phyloP scores from a whole-genome alignment of 2,888 invertebrate species.

The Elegia similella region DNA sequence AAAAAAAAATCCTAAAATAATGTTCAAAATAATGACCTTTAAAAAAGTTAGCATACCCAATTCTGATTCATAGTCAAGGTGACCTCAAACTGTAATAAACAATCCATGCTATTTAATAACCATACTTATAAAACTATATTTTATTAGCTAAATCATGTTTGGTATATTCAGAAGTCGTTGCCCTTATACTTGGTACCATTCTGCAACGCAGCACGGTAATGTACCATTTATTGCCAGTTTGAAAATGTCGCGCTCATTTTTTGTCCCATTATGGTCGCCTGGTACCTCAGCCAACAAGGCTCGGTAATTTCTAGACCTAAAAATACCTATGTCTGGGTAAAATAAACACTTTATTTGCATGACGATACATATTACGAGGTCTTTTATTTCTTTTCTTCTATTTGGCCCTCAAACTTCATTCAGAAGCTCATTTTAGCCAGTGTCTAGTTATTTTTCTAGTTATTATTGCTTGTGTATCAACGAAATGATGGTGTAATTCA shows the following conservation, averaged over 20 bases:
- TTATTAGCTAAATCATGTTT: not conserved
- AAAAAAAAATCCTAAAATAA: too few species aligned
- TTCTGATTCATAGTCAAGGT: too few species aligned
- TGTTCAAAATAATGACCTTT: too few species aligned
- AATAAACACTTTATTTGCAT: not conserved
- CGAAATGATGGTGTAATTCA: too few species aligned
- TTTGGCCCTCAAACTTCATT: too few species aligned
- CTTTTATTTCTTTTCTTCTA: too few species aligned
- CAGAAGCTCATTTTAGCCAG: too few species aligned
- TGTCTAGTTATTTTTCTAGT: too few species aligned
- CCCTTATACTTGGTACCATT: conserved; percentile 6
- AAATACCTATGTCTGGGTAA: not conserved
- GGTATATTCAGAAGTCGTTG: conserved; percentile 6
- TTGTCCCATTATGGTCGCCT: conserved; percentile 14
- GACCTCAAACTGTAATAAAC: not conserved
- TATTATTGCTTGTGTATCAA: too few species aligned
- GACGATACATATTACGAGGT: not conserved
- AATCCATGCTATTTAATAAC: not conserved
- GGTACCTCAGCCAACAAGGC: not conserved
- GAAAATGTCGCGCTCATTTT: conserved; percentile 14
- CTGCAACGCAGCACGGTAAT: conserved; percentile 5
- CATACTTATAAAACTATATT: not conserved
- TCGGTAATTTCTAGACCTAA: not conserved
- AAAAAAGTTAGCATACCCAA: too few species aligned
- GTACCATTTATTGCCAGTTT: conserved; percentile 8